Base-by-base conservation (phyloP, 2,888 invertebrate genomes). In the Heliconius cydno region DNA sequence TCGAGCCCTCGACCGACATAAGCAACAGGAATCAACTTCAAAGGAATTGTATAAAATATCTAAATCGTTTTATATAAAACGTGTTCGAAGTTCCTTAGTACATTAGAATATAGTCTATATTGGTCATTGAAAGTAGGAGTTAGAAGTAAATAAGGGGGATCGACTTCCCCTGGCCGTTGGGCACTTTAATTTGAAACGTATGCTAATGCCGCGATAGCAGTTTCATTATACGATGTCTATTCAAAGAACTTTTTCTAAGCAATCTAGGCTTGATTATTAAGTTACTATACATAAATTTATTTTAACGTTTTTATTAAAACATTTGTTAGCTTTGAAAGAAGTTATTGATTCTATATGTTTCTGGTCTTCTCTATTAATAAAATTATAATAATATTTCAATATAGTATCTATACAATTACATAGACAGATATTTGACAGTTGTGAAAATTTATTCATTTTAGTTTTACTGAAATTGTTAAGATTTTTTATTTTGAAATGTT, bases 21-120 rank as follows among this genome's bases (percentile, higher is more conserved):
- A 80, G 67, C 78, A 80, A 60, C 75, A 78, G 80, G 75, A 78
- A 78, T 75, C 80, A 78, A 77, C 80, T 75, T 80, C 77, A 80
- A 78, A 80, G 80, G 57, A 70, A 75, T 34, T 9, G 4, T 63
- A 46, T n/a, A 22, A 15, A 70, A 52, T 46, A 52, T 66, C 65
- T 79, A 74, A 63, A 79, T 63, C 13, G 15, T 10, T 34, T 60
- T 52, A 63, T 25, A 57, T 22, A 38, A 75, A 15, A 38, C 25
- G 41, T 2, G 12, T 10, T 13, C 38, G 28, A n/a, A 13, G 46
- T n/a, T 34, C 46, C 68, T 75, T 79, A 75, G 7, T 41, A 3
- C 74, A 38, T n/a, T 60, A 10, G 25, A 41, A 68, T 75, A 79
- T 57, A 63, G 68, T 63, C 28, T 68, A 79, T 68, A 63, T 60